Conservation (phyloP, 2,888 invertebrate species). For the Dolichomitus sp. region DNA sequence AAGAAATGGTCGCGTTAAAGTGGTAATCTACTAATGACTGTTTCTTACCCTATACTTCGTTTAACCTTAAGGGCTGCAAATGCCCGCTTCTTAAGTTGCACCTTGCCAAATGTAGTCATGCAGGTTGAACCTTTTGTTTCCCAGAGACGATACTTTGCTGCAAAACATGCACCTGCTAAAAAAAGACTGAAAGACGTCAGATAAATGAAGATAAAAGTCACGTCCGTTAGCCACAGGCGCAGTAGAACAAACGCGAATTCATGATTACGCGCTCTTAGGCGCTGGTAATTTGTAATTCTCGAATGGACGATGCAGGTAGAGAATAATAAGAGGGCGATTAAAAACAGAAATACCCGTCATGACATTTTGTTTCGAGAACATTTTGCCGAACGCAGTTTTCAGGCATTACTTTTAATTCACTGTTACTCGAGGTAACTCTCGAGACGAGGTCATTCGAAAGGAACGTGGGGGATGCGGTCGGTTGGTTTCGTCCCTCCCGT, state of each 20-base stretch:
- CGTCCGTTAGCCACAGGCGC: constrained; percentile 52
- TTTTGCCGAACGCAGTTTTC: constrained; percentile 46
- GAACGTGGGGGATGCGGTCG: constrained; percentile 18
- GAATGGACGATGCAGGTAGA: background rate
- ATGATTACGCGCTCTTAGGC: constrained; percentile 10
- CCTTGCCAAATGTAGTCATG: constrained; percentile 17
- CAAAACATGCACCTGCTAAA: constrained; percentile 44
- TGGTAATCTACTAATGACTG: too few relatives aligned
- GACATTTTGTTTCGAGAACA: constrained; percentile 28
- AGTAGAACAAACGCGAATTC: constrained; percentile 1
- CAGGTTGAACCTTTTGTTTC: constrained; percentile 13
- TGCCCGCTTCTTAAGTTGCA: constrained; percentile 4
- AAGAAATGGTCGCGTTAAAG: too few relatives aligned
- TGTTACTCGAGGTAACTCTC: constrained; percentile 46
- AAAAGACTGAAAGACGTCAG: constrained; percentile 33
- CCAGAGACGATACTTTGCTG: background rate
- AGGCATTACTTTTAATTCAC: constrained; percentile 4
- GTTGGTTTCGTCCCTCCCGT: constrained; percentile 70
- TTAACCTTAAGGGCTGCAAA: background rate
- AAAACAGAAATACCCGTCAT: constrained; percentile 53
- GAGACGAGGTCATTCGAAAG: constrained; percentile 43
- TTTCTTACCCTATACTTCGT: background rate
- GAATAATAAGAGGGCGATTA: constrained; percentile 68
- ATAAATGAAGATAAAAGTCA: constrained; percentile 53
- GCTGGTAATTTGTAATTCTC: constrained; percentile 2